These are phyloP conservation scores for Myiotriccus ornatus DNA, from an alignment of 2,797 vertebrate genomes.

Conservation along the genomic window DNA sequence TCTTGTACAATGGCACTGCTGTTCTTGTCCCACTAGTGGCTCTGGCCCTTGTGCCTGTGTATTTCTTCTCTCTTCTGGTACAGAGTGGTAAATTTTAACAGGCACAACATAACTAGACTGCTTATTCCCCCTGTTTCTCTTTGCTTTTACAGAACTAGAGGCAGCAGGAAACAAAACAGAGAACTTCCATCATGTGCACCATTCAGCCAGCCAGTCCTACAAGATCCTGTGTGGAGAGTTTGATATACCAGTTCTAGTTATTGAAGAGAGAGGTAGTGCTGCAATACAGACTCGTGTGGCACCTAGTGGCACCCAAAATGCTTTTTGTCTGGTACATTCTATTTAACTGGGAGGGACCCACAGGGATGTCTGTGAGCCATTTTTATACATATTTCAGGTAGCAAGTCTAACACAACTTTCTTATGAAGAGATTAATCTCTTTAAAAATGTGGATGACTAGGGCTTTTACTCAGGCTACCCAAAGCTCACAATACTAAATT, in stretches of 20 bases:
- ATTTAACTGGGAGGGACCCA: background rate
- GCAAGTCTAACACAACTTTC: background rate
- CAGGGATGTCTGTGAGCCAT: background rate
- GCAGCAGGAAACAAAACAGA: background rate
- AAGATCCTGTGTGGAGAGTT: background rate
- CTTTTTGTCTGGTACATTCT: background rate
- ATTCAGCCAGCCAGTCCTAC: background rate
- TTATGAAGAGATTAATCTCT: background rate
- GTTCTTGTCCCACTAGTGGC: background rate
- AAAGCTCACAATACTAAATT: background rate
- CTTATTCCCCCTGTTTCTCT: background rate
- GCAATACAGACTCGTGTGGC: background rate
- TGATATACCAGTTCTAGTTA: background rate
- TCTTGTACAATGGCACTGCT: background rate
- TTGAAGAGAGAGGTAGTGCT: background rate
- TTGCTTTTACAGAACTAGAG: background rate
- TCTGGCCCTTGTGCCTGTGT: background rate
- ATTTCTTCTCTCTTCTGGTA: background rate
- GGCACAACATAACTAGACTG: background rate
- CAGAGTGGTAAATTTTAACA: background rate
- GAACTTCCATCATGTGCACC: background rate
- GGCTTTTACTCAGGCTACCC: background rate
- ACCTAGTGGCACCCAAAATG: background rate
- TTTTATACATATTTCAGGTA: background rate
- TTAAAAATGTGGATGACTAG: background rate